These are phyloP conservation scores for Vidua chalybeata DNA, from an alignment of 2,113 vertebrate species.

Conservation along the genomic window DNA sequence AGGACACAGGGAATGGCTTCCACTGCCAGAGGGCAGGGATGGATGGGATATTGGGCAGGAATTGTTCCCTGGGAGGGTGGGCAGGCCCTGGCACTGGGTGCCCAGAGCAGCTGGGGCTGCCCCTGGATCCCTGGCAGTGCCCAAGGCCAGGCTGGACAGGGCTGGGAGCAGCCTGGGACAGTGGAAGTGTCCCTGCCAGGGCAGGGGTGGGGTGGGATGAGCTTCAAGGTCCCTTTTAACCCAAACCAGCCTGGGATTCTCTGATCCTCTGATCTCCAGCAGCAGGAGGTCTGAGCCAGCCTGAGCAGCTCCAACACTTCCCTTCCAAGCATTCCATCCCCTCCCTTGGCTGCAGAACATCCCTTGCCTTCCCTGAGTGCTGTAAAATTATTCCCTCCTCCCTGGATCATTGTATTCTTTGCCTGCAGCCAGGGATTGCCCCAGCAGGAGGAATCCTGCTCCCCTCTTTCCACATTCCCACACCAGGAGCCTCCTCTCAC, in stretches of 20 bases:
- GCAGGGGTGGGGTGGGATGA: rapidly evolving
- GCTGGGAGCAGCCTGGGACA: neutral
- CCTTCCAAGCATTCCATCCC: neutral
- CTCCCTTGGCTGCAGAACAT: neutral
- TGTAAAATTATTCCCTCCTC: neutral
- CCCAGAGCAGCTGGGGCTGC: neutral
- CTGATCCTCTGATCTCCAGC: neutral
- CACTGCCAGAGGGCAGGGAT: neutral
- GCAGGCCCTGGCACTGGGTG: neutral
- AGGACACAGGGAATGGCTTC: neutral
- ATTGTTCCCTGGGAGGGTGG: neutral
- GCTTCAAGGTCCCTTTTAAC: rapidly evolving
- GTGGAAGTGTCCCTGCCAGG: neutral
- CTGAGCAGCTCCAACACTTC: neutral
- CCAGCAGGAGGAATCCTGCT: neutral
- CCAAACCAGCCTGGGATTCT: neutral
- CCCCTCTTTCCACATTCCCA: rapidly evolving
- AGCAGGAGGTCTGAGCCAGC: neutral
- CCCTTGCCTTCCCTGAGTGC: neutral
- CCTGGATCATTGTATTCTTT: neutral
- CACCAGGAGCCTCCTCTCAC: conserved; percentile 37
- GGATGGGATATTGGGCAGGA: neutral
- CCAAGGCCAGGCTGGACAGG: neutral
- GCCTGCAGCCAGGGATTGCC: neutral
- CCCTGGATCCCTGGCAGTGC: neutral